These are phyloP conservation scores for Plagiodera versicolora DNA, from an alignment of 2,888 invertebrate genomes.

Conservation along the genomic window DNA sequence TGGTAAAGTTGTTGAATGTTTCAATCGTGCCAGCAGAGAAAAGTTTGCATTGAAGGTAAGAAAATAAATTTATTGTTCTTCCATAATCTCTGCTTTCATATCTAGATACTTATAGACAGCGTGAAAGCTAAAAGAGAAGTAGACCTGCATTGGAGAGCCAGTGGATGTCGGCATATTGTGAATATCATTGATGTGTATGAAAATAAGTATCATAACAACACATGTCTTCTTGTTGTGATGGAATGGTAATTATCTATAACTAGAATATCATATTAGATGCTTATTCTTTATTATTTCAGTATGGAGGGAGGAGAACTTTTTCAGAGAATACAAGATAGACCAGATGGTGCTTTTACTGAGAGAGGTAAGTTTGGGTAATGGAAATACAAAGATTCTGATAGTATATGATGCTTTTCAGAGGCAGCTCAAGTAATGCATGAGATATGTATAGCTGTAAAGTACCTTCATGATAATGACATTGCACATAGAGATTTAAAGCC, in stretches of 20 bases:
- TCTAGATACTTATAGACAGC: constrained; percentile 84
- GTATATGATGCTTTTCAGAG: constrained; percentile 59
- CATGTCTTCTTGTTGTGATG: constrained; percentile 97
- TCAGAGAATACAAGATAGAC: constrained; percentile 92
- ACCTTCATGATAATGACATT: constrained; percentile 91
- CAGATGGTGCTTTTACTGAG: constrained; percentile 95
- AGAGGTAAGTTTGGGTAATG: constrained; percentile 60
- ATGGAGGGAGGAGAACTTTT: constrained; percentile 99
- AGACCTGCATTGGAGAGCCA: constrained; percentile 92
- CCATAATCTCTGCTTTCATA: constrained; percentile 20
- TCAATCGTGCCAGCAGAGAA: constrained; percentile 70
- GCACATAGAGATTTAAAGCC: constrained; percentile 98
- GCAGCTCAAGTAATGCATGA: constrained; percentile 95
- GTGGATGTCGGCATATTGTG: constrained; percentile 90
- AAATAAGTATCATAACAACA: constrained; percentile 89
- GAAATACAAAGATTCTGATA: background rate
- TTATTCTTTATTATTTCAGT: constrained; percentile 53
- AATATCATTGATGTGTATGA: constrained; percentile 93
- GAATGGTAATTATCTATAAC: constrained; percentile 72
- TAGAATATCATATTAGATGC: constrained; percentile 2
- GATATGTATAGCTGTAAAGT: constrained; percentile 92
- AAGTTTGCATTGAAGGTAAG: constrained; percentile 90
- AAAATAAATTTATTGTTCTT: background rate
- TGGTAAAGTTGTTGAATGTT: constrained; percentile 97
- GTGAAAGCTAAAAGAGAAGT: constrained; percentile 93